These are phyloP conservation scores for Myrmophylax atrothorax DNA, from an alignment of 2,113 vertebrate genomes.

Conservation along the genomic window DNA sequence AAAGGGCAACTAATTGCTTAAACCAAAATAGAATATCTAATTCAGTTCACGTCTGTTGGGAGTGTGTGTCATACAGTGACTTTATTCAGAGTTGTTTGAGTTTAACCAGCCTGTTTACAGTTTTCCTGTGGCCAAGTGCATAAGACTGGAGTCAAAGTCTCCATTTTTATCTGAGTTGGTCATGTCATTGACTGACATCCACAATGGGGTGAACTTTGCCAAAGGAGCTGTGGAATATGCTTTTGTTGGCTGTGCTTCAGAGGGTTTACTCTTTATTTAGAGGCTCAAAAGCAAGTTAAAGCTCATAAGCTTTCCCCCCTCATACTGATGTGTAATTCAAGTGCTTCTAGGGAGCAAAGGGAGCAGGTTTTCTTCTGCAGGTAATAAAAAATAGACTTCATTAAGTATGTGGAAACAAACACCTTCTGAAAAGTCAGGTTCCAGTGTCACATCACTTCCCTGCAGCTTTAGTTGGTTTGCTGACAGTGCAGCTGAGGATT, in stretches of 20 bases:
- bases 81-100: conserved; percentile 13
- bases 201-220: not conserved
- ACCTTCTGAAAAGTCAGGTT: not conserved
- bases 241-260: not conserved
- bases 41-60: conserved; percentile 59
- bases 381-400: not conserved
- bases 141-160: not conserved
- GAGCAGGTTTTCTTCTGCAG: not conserved
- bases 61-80: not conserved
- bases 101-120: conserved; percentile 37
- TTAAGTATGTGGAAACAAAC: not conserved
- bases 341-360: not conserved
- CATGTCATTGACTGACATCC: not conserved
- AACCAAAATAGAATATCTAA: conserved; percentile 57
- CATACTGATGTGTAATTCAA: not conserved
- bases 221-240: not conserved
- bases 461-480: not conserved
- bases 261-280: not conserved
- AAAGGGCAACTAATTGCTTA: conserved; percentile 38
- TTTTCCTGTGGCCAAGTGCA: not conserved
- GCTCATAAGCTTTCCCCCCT: not conserved
- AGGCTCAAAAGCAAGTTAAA: not conserved
- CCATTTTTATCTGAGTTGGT: not conserved
- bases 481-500: not conserved
- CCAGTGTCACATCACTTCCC: not conserved